A percentile compares a stretch with the other conserved stretches of the same genome.
Evolutionary conservation across 2,797 vertebrate species (phyloP).

Genomic region (Enteromius unitaeniatus): DNA sequence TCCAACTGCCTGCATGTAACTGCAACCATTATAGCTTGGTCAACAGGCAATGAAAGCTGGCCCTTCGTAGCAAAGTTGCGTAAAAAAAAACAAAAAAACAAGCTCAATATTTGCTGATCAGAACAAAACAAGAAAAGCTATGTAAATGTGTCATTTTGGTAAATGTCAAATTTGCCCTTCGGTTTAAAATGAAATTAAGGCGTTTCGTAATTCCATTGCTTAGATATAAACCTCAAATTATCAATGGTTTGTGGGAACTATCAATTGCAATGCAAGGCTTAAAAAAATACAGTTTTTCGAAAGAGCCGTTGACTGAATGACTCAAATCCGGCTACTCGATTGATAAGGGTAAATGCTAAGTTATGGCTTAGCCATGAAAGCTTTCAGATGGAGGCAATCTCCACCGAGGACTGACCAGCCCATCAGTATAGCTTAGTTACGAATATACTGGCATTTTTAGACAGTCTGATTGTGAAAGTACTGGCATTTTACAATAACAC

Average conservation of each 20-base stretch:
- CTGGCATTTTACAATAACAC: slow-evolving; percentile 77
- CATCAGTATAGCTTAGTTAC: slow-evolving; percentile 10
- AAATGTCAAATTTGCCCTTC: slow-evolving; percentile 58
- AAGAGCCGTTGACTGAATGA: slow-evolving; percentile 34
- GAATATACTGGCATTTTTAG: slow-evolving; percentile 60
- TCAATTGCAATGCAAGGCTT: neutral
- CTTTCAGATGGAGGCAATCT: neutral
- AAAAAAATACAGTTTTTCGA: neutral
- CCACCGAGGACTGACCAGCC: slow-evolving; percentile 11
- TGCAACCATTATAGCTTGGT: slow-evolving; percentile 34
- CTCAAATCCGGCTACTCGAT: neutral
- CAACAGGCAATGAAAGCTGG: slow-evolving; percentile 72
- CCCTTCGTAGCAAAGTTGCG: slow-evolving; percentile 70
- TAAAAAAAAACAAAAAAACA: neutral
- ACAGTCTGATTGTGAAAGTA: slow-evolving; percentile 71
- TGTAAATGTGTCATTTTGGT: slow-evolving; percentile 30
- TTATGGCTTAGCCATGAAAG: slow-evolving; percentile 25
- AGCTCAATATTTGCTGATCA: slow-evolving; percentile 13
- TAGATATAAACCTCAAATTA: slow-evolving; percentile 24
- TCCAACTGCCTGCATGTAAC: slow-evolving; percentile 25
- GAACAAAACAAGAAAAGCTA: slow-evolving; percentile 15
- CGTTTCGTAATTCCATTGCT: slow-evolving; percentile 73
- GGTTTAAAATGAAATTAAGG: slow-evolving; percentile 68
- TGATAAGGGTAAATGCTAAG: slow-evolving; percentile 19
- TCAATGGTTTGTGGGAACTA: neutral